Evolutionary conservation across 2,113 vertebrate genomes (phyloP).

Genomic region (Chroicocephalus ridibundus): DNA sequence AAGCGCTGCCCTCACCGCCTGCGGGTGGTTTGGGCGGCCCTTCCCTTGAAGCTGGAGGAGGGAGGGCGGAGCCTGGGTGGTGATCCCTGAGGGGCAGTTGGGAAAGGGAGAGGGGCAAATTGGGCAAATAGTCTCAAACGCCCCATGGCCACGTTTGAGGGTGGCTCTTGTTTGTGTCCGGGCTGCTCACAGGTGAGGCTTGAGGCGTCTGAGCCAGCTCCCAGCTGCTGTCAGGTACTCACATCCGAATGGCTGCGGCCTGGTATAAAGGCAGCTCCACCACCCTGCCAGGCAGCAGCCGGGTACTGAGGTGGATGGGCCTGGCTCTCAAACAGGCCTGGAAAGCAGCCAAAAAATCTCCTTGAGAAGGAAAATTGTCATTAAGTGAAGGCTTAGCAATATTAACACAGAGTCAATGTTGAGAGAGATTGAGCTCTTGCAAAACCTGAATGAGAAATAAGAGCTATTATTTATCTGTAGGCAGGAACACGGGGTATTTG

Average conservation of each 20-base stretch:
- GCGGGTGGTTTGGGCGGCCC: accelerated
- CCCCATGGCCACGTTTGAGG: neutral
- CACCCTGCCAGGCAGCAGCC: too few species aligned
- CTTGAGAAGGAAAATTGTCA: accelerated
- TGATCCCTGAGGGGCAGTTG: neutral
- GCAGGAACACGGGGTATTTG: neutral
- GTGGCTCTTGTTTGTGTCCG: neutral
- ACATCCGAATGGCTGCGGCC: accelerated
- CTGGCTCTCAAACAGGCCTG: neutral
- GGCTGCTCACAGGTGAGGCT: neutral
- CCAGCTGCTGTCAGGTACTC: accelerated
- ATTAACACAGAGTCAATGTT: neutral
- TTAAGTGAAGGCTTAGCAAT: neutral
- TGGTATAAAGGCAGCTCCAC: accelerated
- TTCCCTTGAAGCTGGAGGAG: neutral
- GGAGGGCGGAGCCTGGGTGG: accelerated
- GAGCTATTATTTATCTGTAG: neutral
- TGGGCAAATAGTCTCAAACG: neutral
- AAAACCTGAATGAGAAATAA: neutral
- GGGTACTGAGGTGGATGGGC: accelerated
- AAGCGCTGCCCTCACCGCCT: too few species aligned
- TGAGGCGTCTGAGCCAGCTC: neutral
- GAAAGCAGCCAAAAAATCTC: neutral
- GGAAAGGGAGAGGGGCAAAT: neutral
- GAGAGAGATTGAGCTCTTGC: neutral